Conservation (phyloP, 2,888 invertebrate genomes). For the Cryptus viduatorius region DNA sequence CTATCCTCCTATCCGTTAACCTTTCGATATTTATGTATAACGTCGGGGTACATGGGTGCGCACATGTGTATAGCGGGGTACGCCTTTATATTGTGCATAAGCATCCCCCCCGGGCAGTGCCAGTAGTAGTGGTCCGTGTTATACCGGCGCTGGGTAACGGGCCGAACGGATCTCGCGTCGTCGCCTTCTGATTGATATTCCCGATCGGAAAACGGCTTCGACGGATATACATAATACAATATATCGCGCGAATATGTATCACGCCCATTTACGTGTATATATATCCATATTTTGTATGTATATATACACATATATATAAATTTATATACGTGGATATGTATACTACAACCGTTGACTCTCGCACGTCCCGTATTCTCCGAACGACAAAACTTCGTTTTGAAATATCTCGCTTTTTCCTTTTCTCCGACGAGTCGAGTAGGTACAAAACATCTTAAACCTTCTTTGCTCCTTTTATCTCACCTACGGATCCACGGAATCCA, state of each 20-base stretch:
- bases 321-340: neutral
- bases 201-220: slow-evolving; percentile 54
- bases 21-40: slow-evolving; percentile 49
- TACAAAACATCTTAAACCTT: neutral
- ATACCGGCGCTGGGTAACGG: slow-evolving; percentile 34
- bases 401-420: slow-evolving; percentile 34
- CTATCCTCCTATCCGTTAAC: slow-evolving; percentile 34
- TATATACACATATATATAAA: neutral
- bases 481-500: neutral
- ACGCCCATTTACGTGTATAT: neutral
- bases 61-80: neutral
- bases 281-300: neutral
- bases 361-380: slow-evolving; percentile 7
- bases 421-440: slow-evolving; percentile 8
- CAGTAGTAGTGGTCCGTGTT: slow-evolving; percentile 8
- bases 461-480: neutral
- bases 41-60: neutral
- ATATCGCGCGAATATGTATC: slow-evolving; percentile 14
- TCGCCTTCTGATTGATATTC: slow-evolving; percentile 61
- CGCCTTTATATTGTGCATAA: slow-evolving; percentile 6
- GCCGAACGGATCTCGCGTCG: slow-evolving; percentile 51
- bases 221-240: slow-evolving; percentile 43
- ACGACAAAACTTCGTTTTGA: slow-evolving; percentile 32
- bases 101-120: slow-evolving; percentile 12
- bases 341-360: neutral